Evolutionary conservation across 1,140 invertebrate species (phyloP).

Genomic region (Micrasema longulum): DNA sequence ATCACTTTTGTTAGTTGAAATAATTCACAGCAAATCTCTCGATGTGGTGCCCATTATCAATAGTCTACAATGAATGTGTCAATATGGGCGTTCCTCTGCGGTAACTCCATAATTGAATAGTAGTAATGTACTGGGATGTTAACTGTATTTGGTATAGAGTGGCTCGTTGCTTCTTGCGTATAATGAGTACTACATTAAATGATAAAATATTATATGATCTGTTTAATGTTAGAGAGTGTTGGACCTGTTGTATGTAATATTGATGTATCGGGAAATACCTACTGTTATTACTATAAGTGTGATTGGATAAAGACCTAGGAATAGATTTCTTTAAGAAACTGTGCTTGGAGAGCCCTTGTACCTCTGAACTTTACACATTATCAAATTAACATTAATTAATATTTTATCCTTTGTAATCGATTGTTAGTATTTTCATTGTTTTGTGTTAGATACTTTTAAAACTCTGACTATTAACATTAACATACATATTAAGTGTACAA

Average conservation of each 20-base stretch:
- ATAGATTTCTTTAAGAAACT: constrained; percentile 17
- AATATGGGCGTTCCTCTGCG: too few species aligned
- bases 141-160: neutral
- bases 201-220: constrained; percentile 23
- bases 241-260: neutral
- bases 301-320: constrained; percentile 13
- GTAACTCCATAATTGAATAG: neutral
- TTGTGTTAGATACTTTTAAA: constrained; percentile 28
- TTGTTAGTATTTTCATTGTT: constrained; percentile 35
- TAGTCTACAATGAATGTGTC: too few species aligned
- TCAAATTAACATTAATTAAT: constrained; percentile 16
- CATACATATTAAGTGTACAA: constrained; percentile 38
- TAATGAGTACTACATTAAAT: constrained; percentile 18
- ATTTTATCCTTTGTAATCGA: constrained; percentile 29
- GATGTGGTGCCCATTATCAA: too few species aligned
- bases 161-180: constrained; percentile 21
- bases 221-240: constrained; percentile 25
- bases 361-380: too few species aligned
- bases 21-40: too few species aligned
- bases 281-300: constrained; percentile 12
- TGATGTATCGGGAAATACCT: constrained; percentile 9
- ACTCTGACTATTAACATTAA: constrained; percentile 37
- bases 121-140: too few species aligned
- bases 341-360: constrained; percentile 18
- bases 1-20: too few species aligned